Evolutionary conservation across 1,140 invertebrate genomes (phyloP), one percentile per base, ranked within the genome.

Genomic region (Wasmannia auropunctata): DNA sequence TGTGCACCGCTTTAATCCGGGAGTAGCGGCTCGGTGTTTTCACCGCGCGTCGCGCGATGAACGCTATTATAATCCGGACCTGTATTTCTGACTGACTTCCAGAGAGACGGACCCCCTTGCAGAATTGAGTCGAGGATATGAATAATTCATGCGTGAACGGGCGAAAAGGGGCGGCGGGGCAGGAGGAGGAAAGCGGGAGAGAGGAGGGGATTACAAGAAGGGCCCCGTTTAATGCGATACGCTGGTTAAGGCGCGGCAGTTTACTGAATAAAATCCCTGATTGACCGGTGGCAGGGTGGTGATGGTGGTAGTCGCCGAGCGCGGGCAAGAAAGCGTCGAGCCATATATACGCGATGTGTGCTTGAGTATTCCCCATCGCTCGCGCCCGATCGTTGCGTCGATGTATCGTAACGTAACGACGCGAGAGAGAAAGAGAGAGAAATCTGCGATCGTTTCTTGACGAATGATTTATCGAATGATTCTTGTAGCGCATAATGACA

Each of bases 261-360:
- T 91, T 91, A 92, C 91, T 88, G 92, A 93, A 93, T 93, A 93
- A 94, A 93, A 92, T 94, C 91, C 84, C 91, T 93, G 93, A 94
- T 94, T 94, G 93, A 94, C 92, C 91, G 85, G 91, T 91, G 90
- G 92, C 90, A 91, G 87, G 91, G 69, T 85, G 91, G 85, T 90
- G 92, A 92, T 88, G 86, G 67, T 86, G 69, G 74, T 87, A 72
- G 87, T 83, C 86, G 88, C 16, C 69, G 88, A 49, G 65, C 65
- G 76, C 65, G 76, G 28, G 75, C 87, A 92, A 93, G 91, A 93
- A 93, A 93, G 90, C 91, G 90, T 90, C 91, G 89, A 83, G 86
- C 88, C 90, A 80, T 88, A 91, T 90, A 91, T 85, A 89, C 76
- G 81, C 65, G 51, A n/a, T n/a, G 58, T 77, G 43, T 67, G 56